Percentiles rank a stretch among this genome's conserved stretches.
phyloP scores from a whole-genome alignment of 2,888 invertebrate genomes.

The Eucera pruinosa region DNA sequence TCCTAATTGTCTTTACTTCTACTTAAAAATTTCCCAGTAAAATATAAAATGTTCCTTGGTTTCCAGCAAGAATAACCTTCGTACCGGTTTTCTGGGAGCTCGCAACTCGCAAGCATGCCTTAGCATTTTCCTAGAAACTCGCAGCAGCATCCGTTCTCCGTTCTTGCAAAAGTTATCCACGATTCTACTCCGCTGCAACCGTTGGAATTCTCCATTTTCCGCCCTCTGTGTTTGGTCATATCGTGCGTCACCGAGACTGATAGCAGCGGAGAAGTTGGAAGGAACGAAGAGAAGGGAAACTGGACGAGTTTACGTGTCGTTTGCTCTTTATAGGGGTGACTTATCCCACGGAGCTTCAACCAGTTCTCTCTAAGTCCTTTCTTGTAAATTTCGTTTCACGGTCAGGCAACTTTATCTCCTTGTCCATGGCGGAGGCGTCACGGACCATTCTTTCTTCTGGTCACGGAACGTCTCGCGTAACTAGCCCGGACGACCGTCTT shows the following conservation, averaged over 20 bases:
- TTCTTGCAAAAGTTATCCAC: too few species aligned
- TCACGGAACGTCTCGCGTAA: constrained; percentile 50
- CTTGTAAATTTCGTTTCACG: constrained; percentile 14
- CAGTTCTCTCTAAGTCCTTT: not conserved
- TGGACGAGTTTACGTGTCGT: constrained; percentile 31
- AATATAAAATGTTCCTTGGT: too few species aligned
- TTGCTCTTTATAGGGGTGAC: constrained; percentile 58
- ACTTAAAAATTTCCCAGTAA: too few species aligned
- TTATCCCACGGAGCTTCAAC: constrained; percentile 32
- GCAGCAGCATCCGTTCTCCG: too few species aligned
- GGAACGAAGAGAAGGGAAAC: constrained; percentile 41
- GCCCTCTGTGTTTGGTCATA: constrained; percentile 4
- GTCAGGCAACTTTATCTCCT: too few species aligned
- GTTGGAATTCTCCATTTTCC: too few species aligned
- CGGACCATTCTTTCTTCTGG: constrained; percentile 47
- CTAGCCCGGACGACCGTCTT: constrained; percentile 52
- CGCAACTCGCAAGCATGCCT: too few species aligned
- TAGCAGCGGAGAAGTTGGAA: constrained; percentile 32
- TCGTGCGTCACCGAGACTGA: constrained; percentile 52
- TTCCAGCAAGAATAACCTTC: too few species aligned
- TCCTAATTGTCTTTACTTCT: too few species aligned
- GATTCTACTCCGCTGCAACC: too few species aligned
- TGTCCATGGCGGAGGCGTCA: not conserved
- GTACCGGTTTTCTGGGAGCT: too few species aligned
- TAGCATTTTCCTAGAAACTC: too few species aligned